Percentiles rank a stretch among this genome's conserved stretches.
phyloP scores from a whole-genome alignment of 2,797 vertebrate species.

The Tokudaia muenninki region DNA sequence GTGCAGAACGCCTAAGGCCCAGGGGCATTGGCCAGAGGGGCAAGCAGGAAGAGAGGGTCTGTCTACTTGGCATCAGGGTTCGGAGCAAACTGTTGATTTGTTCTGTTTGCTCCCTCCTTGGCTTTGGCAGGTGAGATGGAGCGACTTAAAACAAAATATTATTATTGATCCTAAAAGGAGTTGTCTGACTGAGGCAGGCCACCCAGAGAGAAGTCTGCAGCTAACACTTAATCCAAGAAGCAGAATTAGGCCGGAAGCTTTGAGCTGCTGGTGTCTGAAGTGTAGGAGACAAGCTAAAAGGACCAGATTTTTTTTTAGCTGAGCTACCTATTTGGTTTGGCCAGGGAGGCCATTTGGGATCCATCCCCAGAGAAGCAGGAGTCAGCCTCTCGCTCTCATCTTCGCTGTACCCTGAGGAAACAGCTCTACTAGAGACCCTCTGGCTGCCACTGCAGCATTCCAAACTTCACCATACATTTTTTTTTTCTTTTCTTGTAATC shows the following conservation, averaged over 20 bases:
- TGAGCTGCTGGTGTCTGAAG: background rate
- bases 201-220: background rate
- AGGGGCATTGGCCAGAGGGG: background rate
- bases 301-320: background rate
- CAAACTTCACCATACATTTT: conserved; percentile 80
- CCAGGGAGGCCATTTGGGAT: background rate
- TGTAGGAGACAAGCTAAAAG: background rate
- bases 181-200: background rate
- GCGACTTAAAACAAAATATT: conserved; percentile 1
- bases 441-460: conserved; percentile 37
- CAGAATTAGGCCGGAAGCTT: background rate
- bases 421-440: background rate
- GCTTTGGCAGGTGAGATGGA: background rate
- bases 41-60: background rate
- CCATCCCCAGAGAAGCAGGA: background rate
- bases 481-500: conserved; percentile 84
- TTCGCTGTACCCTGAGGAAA: background rate
- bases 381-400: background rate
- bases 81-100: conserved; percentile 37
- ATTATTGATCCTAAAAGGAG: conserved; percentile 3
- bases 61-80: background rate
- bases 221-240: background rate
- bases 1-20: background rate
- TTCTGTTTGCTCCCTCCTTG: background rate
- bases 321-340: background rate